phyloP scores from a whole-genome alignment of 2,113 vertebrate species.

The Silurus asotus region DNA sequence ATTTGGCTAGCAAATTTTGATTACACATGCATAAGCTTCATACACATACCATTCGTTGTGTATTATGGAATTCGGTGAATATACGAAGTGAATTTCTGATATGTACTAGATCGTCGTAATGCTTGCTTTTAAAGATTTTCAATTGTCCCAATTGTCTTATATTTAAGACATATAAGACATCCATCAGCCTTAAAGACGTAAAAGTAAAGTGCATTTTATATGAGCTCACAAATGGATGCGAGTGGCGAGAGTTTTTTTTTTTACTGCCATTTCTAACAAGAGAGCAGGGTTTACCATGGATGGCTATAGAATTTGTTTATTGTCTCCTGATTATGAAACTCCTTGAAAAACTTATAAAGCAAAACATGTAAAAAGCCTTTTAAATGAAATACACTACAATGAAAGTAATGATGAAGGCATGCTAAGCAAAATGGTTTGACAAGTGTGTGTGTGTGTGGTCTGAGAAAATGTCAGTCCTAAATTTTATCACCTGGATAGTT shows the following conservation, averaged over 20 bases:
- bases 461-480: not conserved
- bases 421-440: not conserved
- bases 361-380: not conserved
- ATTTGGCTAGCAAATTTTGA: slow-evolving; percentile 67
- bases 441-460: not conserved
- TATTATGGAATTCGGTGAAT: not conserved
- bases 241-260: not conserved
- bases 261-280: not conserved
- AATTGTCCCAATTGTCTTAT: not conserved
- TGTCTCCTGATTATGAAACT: not conserved
- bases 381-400: not conserved
- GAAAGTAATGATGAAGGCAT: not conserved
- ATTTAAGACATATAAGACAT: not conserved
- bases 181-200: not conserved
- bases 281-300: not conserved
- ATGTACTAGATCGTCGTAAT: not conserved
- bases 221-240: not conserved
- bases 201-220: not conserved
- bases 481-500: not conserved
- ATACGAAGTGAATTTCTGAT: not conserved
- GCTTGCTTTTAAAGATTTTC: not conserved
- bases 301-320: not conserved
- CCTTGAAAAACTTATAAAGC: not conserved
- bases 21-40: slow-evolving; percentile 56
- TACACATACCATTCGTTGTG: slow-evolving; percentile 54